A percentile compares a stretch with the other conserved stretches of the same genome.
phyloP scores from a whole-genome alignment of 2,888 invertebrate species.

The Polymixis lichenea region DNA sequence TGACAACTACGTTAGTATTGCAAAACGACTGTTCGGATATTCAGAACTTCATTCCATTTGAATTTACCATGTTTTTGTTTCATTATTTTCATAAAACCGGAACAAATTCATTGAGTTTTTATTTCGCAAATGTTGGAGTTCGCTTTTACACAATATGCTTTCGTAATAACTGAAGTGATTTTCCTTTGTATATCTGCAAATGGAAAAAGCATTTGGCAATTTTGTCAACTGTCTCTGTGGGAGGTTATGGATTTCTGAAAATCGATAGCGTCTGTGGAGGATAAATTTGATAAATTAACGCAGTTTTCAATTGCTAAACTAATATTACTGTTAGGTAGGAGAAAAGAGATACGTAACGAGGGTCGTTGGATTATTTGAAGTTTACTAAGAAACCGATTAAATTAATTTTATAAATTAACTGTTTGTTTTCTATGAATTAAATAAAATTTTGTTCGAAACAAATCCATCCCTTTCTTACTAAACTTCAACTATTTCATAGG shows the following conservation, averaged over 20 bases:
- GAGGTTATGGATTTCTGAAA: constrained; percentile 10
- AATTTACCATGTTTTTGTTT: constrained; percentile 51
- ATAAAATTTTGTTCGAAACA: background rate
- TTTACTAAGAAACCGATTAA: background rate
- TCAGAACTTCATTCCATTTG: constrained; percentile 53
- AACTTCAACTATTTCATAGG: background rate
- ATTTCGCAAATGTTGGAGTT: constrained; percentile 54
- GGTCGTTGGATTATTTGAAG: background rate
- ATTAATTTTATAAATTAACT: background rate
- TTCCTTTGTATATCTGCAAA: constrained; percentile 53
- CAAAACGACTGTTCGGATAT: constrained; percentile 45
- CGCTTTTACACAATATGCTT: constrained; percentile 45
- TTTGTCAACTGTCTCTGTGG: constrained; percentile 8
- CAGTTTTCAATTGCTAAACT: background rate
- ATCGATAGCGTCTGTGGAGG: background rate
- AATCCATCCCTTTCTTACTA: background rate
- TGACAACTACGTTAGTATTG: constrained; percentile 49
- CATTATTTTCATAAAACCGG: constrained; percentile 36
- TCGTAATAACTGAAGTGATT: constrained; percentile 56
- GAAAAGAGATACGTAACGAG: too few species aligned
- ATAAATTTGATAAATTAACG: background rate
- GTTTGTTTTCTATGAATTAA: background rate
- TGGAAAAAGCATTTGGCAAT: constrained; percentile 37
- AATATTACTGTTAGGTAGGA: background rate
- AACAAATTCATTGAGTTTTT: constrained; percentile 60